A percentile compares a stretch with the other conserved stretches of the same genome.
phyloP scores from a whole-genome alignment of 2,888 invertebrate genomes.

The Apodemia zela region DNA sequence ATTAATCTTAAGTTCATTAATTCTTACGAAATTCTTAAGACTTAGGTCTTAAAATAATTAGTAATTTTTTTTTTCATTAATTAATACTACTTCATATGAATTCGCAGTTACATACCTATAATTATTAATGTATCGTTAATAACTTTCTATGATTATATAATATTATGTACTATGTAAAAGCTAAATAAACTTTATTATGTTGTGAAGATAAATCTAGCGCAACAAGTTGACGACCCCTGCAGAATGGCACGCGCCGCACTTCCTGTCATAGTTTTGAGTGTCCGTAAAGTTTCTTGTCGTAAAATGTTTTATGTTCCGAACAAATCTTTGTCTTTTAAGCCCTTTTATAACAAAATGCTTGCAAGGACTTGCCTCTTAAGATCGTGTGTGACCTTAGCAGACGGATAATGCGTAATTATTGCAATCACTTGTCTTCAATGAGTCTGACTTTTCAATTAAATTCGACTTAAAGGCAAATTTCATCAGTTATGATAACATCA shows the following conservation, averaged over 20 bases:
- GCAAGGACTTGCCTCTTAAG: constrained; percentile 61
- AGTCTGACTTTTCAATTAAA: constrained; percentile 23
- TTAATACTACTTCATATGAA: too few species aligned
- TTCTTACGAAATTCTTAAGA: too few species aligned
- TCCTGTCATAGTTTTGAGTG: constrained; percentile 72
- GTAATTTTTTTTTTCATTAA: too few species aligned
- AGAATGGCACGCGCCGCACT: constrained; percentile 65
- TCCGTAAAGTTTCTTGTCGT: constrained; percentile 41
- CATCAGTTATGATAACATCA: not conserved
- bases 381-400: constrained; percentile 68
- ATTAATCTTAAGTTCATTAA: too few species aligned
- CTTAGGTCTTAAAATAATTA: too few species aligned
- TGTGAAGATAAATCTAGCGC: constrained; percentile 22
- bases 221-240: constrained; percentile 52
- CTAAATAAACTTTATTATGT: too few species aligned
- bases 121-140: too few species aligned
- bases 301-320: constrained; percentile 53
- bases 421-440: constrained; percentile 38
- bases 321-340: constrained; percentile 43
- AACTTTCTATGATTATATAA: too few species aligned
- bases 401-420: constrained; percentile 56
- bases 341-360: constrained; percentile 39
- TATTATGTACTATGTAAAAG: too few species aligned
- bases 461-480: constrained; percentile 15
- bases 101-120: too few species aligned